These are phyloP conservation scores for Cryptus viduatorius DNA, from an alignment of 2,888 invertebrate species.

Conservation along the genomic window DNA sequence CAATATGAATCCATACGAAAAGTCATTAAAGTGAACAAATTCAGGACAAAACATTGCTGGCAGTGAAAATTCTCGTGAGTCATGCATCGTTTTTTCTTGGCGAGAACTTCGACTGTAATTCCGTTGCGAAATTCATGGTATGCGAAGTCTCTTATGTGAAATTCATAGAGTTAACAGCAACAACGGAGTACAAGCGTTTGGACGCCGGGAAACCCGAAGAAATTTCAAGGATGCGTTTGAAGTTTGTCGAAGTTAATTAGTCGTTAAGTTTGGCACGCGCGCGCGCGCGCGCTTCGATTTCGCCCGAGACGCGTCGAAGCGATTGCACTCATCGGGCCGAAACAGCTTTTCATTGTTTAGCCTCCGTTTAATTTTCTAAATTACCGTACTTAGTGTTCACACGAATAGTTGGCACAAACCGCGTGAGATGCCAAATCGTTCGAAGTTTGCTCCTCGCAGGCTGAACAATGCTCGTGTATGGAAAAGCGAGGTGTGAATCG, in stretches of 20 bases:
- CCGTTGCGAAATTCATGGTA: no score
- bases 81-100: background rate
- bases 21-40: background rate
- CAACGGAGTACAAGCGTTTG: background rate
- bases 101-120: background rate
- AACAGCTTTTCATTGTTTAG: background rate
- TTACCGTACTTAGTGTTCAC: background rate
- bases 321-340: background rate
- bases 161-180: slow-evolving; percentile 33
- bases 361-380: slow-evolving; percentile 4
- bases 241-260: slow-evolving; percentile 62
- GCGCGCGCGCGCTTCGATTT: slow-evolving; percentile 22
- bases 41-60: background rate
- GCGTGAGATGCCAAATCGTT: background rate
- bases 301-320: background rate
- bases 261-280: no score
- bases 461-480: background rate
- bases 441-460: background rate
- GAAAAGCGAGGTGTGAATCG: slow-evolving; percentile 2
- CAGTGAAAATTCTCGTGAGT: background rate
- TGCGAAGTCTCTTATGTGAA: background rate
- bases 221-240: slow-evolving; percentile 51
- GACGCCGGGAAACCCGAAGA: slow-evolving; percentile 42
- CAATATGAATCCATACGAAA: background rate
- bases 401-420: background rate